These are phyloP conservation scores for Halcyon smyrnensis DNA, from an alignment of 2,797 vertebrate species.

Conservation along the genomic window DNA sequence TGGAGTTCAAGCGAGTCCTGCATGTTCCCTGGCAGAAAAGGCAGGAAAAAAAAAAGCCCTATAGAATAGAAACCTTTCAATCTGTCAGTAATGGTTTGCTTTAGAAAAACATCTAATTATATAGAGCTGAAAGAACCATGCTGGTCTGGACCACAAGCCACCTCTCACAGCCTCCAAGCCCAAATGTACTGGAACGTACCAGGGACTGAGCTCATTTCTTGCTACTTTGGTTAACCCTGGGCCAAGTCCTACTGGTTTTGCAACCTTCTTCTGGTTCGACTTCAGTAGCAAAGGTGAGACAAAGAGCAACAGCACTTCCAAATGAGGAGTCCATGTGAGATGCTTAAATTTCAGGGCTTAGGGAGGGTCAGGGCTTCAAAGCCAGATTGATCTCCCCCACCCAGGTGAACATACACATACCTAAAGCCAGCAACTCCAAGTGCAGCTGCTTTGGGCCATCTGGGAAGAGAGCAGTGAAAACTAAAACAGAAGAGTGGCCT, in stretches of 20 bases:
- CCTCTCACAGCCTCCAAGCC: not conserved
- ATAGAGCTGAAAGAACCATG: not conserved
- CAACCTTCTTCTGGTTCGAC: not conserved
- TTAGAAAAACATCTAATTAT: not conserved
- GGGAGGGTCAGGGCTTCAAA: not conserved
- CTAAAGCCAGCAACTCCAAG: not conserved
- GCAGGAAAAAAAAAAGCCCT: not conserved
- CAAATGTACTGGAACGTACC: rapidly evolving
- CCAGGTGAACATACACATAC: not conserved
- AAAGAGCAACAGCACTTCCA: rapidly evolving
- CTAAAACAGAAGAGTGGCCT: not conserved
- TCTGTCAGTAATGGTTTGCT: not conserved
- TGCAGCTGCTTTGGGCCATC: not conserved
- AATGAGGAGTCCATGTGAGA: not conserved
- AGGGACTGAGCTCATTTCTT: not conserved
- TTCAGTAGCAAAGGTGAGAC: not conserved
- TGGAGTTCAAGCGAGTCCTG: not conserved
- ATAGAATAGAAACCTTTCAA: not conserved
- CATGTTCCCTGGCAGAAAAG: not conserved
- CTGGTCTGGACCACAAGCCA: not conserved
- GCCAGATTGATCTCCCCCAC: not conserved
- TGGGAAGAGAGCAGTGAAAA: not conserved
- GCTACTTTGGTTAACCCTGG: not conserved
- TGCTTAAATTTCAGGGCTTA: not conserved
- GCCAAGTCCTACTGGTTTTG: not conserved